Evolutionary conservation across 2,113 vertebrate genomes (phyloP).

Genomic region (Piprites chloris): DNA sequence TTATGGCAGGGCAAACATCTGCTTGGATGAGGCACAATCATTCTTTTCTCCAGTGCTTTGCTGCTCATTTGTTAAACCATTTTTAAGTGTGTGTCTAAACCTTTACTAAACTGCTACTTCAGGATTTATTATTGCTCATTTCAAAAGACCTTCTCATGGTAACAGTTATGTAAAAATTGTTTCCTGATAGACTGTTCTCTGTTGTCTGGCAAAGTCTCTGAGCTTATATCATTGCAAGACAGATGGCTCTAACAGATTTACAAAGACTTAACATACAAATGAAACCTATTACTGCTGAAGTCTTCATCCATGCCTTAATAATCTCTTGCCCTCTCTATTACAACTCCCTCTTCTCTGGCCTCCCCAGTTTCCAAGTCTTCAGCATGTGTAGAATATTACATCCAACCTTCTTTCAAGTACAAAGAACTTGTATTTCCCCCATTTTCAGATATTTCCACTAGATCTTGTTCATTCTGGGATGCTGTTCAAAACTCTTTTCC

Average conservation of each 20-base stretch:
- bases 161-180: conserved; percentile 63
- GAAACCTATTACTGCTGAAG: conserved; percentile 59
- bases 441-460: conserved; percentile 46
- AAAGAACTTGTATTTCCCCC: conserved; percentile 8
- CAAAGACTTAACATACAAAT: conserved; percentile 49
- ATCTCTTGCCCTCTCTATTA: conserved; percentile 54
- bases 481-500: conserved; percentile 3
- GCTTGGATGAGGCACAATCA: not conserved
- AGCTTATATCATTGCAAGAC: conserved; percentile 58
- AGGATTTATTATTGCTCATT: conserved; percentile 56
- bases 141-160: conserved; percentile 51
- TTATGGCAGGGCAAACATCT: not conserved
- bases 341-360: conserved; percentile 29
- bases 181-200: conserved; percentile 63
- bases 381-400: conserved; percentile 24
- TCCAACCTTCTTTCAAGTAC: conserved; percentile 32
- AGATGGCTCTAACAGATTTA: conserved; percentile 64
- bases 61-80: conserved; percentile 21
- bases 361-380: conserved; percentile 33
- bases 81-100: conserved; percentile 27
- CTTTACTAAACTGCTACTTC: conserved; percentile 41
- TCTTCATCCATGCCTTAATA: conserved; percentile 59
- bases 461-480: conserved; percentile 18
- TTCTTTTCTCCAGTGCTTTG: not conserved
- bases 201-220: conserved; percentile 55